Percentiles rank a stretch among this genome's conserved stretches.
Evolutionary conservation across 2,113 vertebrate genomes (phyloP).

Genomic region (Callionymus lyra): DNA sequence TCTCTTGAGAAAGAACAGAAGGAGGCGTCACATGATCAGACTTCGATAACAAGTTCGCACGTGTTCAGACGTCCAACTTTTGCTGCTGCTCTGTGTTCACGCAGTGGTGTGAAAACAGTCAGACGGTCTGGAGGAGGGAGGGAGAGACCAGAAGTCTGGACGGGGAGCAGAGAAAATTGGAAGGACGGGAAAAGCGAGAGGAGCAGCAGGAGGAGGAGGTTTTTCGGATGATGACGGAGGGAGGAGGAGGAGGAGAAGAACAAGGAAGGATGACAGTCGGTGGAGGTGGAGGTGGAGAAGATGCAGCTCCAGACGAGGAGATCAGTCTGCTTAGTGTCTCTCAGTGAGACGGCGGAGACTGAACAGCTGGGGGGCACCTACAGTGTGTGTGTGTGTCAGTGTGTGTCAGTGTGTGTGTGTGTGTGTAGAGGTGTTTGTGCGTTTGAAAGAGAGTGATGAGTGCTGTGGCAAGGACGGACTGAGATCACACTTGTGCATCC

Average conservation of each 20-base stretch:
- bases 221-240: background rate
- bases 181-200: slow-evolving; percentile 1
- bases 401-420: background rate
- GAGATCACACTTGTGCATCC: slow-evolving; percentile 18
- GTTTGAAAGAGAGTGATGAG: background rate
- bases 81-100: too few species aligned
- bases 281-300: slow-evolving; percentile 18
- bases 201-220: background rate
- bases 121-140: slow-evolving; percentile 8
- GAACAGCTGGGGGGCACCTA: slow-evolving; percentile 47
- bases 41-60: too few species aligned
- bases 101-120: background rate
- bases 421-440: too few species aligned
- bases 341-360: slow-evolving; percentile 38
- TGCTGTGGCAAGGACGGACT: slow-evolving; percentile 29
- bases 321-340: slow-evolving; percentile 54
- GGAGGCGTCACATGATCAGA: too few species aligned
- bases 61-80: too few species aligned
- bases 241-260: slow-evolving; percentile 14
- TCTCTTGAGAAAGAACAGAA: too few species aligned
- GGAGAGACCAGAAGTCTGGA: slow-evolving; percentile 1
- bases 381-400: slow-evolving; percentile 16
- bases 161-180: background rate
- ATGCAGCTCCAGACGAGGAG: slow-evolving; percentile 33
- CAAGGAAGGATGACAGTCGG: background rate